Evolutionary conservation across 1,140 invertebrate species (phyloP).

Genomic region (Drosophila melanica): DNA sequence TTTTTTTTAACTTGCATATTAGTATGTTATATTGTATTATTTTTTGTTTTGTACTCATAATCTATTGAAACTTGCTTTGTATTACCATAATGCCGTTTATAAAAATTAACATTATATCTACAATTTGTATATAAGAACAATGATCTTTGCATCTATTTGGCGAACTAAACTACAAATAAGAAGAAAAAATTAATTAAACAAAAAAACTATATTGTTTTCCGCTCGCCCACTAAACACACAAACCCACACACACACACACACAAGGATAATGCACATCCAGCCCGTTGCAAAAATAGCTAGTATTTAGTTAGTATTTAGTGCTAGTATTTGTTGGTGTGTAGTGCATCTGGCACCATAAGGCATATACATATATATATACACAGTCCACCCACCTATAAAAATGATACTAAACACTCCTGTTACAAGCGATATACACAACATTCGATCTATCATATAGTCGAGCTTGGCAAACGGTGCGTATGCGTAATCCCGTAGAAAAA

Average conservation of each 20-base stretch:
- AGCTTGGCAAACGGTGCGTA: slow-evolving; percentile 18
- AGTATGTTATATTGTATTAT: slow-evolving; percentile 26
- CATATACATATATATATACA: neutral
- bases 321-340: neutral
- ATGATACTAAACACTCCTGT: neutral
- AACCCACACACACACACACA: neutral
- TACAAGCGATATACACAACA: neutral
- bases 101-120: slow-evolving; percentile 29
- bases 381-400: neutral
- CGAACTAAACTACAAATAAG: slow-evolving; percentile 8
- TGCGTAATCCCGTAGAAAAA: slow-evolving; percentile 11
- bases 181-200: neutral
- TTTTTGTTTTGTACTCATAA: slow-evolving; percentile 16
- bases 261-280: neutral
- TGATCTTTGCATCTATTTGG: slow-evolving; percentile 20
- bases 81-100: slow-evolving; percentile 27
- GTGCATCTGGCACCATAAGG: neutral
- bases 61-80: slow-evolving; percentile 35
- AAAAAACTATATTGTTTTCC: neutral
- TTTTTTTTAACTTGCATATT: neutral
- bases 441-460: neutral
- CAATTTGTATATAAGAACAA: slow-evolving; percentile 37
- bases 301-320: slow-evolving; percentile 15
- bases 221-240: slow-evolving; percentile 4
- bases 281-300: slow-evolving; percentile 2